A percentile compares a stretch with the other conserved stretches of the same genome.
These are phyloP conservation scores for Thunnus albacares DNA, from an alignment of 2,797 vertebrate genomes.

Conservation along the genomic window DNA sequence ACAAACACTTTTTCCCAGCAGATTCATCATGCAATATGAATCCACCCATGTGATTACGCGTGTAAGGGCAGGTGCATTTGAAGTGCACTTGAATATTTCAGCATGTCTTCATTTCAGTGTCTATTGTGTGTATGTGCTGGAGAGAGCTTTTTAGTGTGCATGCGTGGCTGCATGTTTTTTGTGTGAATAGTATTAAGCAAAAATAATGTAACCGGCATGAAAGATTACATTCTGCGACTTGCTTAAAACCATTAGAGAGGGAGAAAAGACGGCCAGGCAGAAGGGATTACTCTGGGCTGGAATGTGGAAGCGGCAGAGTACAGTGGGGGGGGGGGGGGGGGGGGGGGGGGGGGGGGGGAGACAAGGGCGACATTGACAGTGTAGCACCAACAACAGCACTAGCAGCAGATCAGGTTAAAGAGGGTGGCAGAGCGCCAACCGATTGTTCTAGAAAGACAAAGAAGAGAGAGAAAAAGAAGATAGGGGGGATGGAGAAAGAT, in stretches of 20 bases:
- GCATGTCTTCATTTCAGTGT: constrained; percentile 36
- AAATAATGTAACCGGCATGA: constrained; percentile 82
- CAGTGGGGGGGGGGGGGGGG: constrained; percentile 18
- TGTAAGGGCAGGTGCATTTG: constrained; percentile 40
- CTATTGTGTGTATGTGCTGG: constrained; percentile 21
- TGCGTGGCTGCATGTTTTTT: constrained; percentile 38
- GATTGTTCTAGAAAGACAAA: constrained; percentile 69
- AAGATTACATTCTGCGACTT: constrained; percentile 84
- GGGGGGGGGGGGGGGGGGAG: constrained; percentile 9
- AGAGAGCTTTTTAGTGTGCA: constrained; percentile 41
- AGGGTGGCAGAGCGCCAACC: constrained; percentile 61
- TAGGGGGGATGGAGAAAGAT: constrained; percentile 57
- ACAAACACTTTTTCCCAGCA: background rate
- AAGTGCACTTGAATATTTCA: constrained; percentile 36
- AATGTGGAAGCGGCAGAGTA: constrained; percentile 71
- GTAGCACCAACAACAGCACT: constrained; percentile 64
- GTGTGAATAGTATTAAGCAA: constrained; percentile 68
- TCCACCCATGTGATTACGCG: constrained; percentile 26
- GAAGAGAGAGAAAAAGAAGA: constrained; percentile 43
- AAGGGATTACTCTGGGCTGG: constrained; percentile 78
- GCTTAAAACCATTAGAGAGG: constrained; percentile 77
- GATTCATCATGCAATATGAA: constrained; percentile 51
- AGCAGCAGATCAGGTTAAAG: constrained; percentile 72
- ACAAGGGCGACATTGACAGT: constrained; percentile 70
- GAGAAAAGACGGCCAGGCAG: constrained; percentile 68